Conservation (phyloP, 2,797 vertebrate species). For the Muraenolepis orangiensis region DNA sequence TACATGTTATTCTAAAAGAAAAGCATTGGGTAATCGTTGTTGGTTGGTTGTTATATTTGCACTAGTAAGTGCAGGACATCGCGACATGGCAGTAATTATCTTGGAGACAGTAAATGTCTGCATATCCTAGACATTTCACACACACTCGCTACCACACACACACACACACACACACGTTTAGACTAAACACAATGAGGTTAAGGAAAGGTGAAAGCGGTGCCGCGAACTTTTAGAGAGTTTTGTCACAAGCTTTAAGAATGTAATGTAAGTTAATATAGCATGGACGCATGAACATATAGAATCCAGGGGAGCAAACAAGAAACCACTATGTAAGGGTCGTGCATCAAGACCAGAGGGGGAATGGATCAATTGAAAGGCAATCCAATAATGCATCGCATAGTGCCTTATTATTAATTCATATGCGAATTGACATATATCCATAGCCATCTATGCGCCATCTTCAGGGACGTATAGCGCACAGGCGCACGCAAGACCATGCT, state of each 20-base stretch:
- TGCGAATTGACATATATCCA: not conserved
- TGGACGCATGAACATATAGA: not conserved
- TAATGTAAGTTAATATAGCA: not conserved
- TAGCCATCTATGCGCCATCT: not conserved
- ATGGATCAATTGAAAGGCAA: not conserved
- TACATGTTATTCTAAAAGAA: no score
- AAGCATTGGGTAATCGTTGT: not conserved
- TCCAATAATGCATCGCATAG: not conserved
- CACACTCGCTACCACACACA: not conserved
- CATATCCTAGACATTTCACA: conserved; percentile 1
- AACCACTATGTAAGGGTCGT: not conserved
- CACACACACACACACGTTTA: not conserved
- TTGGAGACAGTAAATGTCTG: not conserved
- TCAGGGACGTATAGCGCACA: not conserved
- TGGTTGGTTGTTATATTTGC: not conserved
- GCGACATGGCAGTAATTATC: not conserved
- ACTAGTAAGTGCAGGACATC: not conserved
- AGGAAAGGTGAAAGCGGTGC: not conserved
- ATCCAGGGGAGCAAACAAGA: not conserved
- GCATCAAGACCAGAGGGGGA: not conserved
- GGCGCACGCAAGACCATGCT: not conserved
- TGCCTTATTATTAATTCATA: not conserved
- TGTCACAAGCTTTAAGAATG: not conserved
- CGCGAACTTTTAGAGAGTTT: not conserved
- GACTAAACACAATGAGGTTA: not conserved